These are phyloP conservation scores for Nerophis lumbriciformis DNA, from an alignment of 2,113 vertebrate genomes.

Conservation along the genomic window DNA sequence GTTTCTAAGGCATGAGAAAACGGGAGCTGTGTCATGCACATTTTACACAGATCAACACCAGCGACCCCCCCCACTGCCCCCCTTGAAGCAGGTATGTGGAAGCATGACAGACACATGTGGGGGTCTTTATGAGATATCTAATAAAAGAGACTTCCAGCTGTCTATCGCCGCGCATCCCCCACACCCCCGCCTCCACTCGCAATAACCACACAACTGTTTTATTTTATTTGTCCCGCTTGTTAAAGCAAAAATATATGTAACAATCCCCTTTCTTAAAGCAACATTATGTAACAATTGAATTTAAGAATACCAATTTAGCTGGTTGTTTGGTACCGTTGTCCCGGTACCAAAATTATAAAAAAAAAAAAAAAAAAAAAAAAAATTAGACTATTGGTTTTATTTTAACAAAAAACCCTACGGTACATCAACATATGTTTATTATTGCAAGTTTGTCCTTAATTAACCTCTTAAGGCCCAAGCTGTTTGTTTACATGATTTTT, in stretches of 20 bases:
- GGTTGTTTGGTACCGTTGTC: too few species aligned
- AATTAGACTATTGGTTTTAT: too few species aligned
- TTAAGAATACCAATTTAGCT: too few species aligned
- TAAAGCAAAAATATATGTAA: constrained; percentile 1
- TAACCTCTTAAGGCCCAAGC: too few species aligned
- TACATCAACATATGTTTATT: too few species aligned
- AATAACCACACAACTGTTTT: constrained; percentile 21
- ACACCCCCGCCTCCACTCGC: constrained; percentile 9
- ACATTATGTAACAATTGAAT: too few species aligned
- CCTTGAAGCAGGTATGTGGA: constrained; percentile 31
- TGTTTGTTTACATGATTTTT: too few species aligned
- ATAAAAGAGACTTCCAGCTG: constrained; percentile 42
- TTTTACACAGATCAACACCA: constrained; percentile 53
- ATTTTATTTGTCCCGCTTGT: neutral
- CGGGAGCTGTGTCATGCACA: constrained; percentile 36
- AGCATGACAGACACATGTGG: constrained; percentile 34
- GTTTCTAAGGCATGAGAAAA: constrained; percentile 27
- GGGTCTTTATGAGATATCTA: constrained; percentile 46
- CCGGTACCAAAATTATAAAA: too few species aligned
- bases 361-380: too few species aligned
- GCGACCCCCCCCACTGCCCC: constrained; percentile 14
- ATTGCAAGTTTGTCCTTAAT: too few species aligned
- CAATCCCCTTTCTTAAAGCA: too few species aligned
- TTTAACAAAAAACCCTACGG: too few species aligned
- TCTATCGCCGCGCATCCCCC: constrained; percentile 34